Base-by-base conservation (phyloP, 1,140 invertebrate genomes). In the Diprion similis region DNA sequence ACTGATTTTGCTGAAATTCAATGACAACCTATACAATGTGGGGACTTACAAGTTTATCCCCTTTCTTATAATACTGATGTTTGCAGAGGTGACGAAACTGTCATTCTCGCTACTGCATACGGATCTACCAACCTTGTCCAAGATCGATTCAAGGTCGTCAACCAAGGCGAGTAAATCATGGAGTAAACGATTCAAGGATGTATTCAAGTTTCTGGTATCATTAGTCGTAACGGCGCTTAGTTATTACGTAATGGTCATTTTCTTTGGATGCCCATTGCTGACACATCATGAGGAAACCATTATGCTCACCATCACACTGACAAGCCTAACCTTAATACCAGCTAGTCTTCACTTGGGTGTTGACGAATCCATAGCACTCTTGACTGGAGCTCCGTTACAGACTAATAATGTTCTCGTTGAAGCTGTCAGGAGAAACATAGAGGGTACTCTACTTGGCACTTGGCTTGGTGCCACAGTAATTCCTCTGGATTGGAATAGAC, bases 401-500 rank as follows among this genome's bases (percentile, higher is more conserved):
- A 84, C 83, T 18, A 83, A 86, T 73, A 89, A 91, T 78, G 84
- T 89, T 18, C 84, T 92, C 24, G 83, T 89, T 9, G 86, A 90
- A 69, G 91, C 92, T 82, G 78, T 93, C 3, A 88, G 89, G 47
- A 89, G 89, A 47, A 91, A 91, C 80, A 89, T 92, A 17, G 84
- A 91, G 65, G 80, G 89, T 64, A 91, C 93, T 17, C 79, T 97
- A 13, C 81, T 96, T 48, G 96, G 96, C n/a, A 92, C 95, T 11
- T 98, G 96, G 96, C 80, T 95, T 10, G 95, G 96, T 17, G 94
- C 95, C 37, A 90, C 95, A 76, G 93, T 95, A 0, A 96, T 98
- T 75, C 96, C 96, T 37, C 86, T 98, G 11, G 96, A 98, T 84
- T 98, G 97, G 97, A 95, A 98, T 84, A 90, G 93, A 74, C 93